Evolutionary conservation across 2,113 vertebrate species (phyloP).

Genomic region (Hirundichthys speculiger): DNA sequence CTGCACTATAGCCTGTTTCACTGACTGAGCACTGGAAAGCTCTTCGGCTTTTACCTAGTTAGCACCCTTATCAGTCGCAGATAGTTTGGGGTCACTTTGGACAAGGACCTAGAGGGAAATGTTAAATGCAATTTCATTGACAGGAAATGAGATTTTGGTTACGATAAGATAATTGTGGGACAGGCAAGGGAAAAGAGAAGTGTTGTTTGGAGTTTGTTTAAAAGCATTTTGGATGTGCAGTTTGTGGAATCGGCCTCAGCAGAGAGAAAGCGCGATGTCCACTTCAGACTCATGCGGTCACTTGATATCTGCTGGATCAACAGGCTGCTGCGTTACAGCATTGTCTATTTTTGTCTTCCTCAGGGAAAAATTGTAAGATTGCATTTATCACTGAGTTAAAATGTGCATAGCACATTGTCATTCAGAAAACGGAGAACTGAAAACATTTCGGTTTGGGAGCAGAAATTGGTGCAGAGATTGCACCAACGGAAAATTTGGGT

Average conservation of each 20-base stretch:
- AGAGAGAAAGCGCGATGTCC: slow-evolving; percentile 33
- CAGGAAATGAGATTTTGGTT: slow-evolving; percentile 78
- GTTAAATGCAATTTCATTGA: slow-evolving; percentile 81
- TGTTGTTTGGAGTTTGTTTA: slow-evolving; percentile 59
- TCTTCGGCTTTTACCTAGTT: slow-evolving; percentile 79
- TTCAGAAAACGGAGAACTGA: slow-evolving; percentile 48
- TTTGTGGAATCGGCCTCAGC: neutral
- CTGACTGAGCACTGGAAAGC: too few species aligned
- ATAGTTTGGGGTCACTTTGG: slow-evolving; percentile 78
- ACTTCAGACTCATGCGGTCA: slow-evolving; percentile 19
- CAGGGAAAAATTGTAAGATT: too few species aligned
- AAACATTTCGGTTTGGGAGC: slow-evolving; percentile 44
- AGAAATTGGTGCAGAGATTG: slow-evolving; percentile 27
- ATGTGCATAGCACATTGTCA: too few species aligned
- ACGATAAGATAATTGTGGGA: slow-evolving; percentile 68
- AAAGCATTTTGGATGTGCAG: slow-evolving; percentile 63
- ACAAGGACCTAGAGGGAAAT: slow-evolving; percentile 76
- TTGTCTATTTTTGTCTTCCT: slow-evolving; percentile 7
- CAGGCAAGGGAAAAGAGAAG: slow-evolving; percentile 68
- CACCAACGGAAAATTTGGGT: slow-evolving; percentile 23
- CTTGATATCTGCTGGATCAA: slow-evolving; percentile 23
- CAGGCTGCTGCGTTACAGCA: slow-evolving; percentile 1
- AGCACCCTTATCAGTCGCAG: slow-evolving; percentile 79
- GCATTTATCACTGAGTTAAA: too few species aligned
- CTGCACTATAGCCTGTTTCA: slow-evolving; percentile 51